phyloP scores from a whole-genome alignment of 1,140 invertebrate genomes.

The Cecropterus lyciades region DNA sequence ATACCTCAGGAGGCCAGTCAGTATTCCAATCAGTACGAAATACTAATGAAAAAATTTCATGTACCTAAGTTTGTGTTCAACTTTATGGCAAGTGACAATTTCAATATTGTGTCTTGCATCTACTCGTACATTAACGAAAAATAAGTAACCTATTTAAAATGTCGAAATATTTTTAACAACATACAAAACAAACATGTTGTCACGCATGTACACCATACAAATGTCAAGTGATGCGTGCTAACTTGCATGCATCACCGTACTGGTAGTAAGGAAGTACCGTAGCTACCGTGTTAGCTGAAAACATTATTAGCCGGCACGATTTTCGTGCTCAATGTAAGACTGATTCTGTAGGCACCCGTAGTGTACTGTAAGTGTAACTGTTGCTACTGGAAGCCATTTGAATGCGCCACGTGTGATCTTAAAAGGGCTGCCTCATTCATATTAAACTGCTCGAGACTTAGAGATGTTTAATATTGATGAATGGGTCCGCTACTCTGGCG shows the following conservation, averaged over 20 bases:
- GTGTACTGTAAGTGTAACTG: constrained; percentile 27
- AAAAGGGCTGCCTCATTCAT: constrained; percentile 19
- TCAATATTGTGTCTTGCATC: no score
- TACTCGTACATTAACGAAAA: no score
- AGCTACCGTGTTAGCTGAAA: constrained; percentile 32
- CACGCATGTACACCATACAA: not conserved
- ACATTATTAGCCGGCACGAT: constrained; percentile 64
- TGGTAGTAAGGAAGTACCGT: not conserved
- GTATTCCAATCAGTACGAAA: no score
- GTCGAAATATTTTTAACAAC: not conserved
- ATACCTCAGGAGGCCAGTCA: no score
- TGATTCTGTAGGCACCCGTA: constrained; percentile 47
- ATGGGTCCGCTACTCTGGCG: not conserved
- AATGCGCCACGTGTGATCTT: constrained; percentile 38
- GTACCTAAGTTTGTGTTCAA: no score
- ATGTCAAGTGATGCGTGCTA: constrained; percentile 29
- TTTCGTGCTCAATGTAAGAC: constrained; percentile 55
- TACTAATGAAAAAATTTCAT: no score
- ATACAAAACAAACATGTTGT: not conserved
- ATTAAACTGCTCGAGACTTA: constrained; percentile 11
- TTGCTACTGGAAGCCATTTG: constrained; percentile 29
- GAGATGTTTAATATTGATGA: constrained; percentile 23
- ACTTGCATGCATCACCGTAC: constrained; percentile 14
- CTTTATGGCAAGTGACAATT: no score
- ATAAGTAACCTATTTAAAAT: no score